Evolutionary conservation across 2,888 invertebrate species (phyloP), one percentile per base, ranked within the genome.

Genomic region (Slavum lentiscoides): DNA sequence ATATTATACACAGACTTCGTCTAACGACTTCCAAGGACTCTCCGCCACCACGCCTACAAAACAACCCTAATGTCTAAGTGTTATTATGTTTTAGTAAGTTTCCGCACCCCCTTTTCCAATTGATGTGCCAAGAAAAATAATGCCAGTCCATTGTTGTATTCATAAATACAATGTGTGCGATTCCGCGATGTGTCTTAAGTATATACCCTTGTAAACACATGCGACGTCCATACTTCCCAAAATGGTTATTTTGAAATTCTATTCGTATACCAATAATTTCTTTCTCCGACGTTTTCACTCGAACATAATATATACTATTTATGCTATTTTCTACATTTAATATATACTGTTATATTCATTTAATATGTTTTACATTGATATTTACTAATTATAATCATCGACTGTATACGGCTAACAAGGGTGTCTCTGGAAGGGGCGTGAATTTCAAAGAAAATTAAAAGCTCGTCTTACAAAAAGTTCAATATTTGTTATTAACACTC

Each of bases 71-170:
- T 61, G 68, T 69, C 61, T n/a, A 59, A 55, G 74, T 66, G 55
- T 66, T 67, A 75, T 67, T 75, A 23, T 75, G 43, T 75, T 75
- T 67, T 67, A 67, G 39, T 67, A 43, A 67, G 75, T 75, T 75
- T 75, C 55, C 66, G 30, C 30, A 39, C 58, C 39, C 53, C 62
- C n/a, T 64, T 64, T 74, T 64, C 30, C n/a, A 55, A 74, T 74
- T 39, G 64, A 74, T 74, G 64, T 66, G 53, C 74, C 55, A 55
- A 66, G 64, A 1, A 55, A 73, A 55, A 74, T 53, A 55, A 66
- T 8, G 30, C 9, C 37, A 37, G n/a, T 64, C 53, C 39, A 66
- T 74, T 66, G 37, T 74, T 62, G 30, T 49, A 39, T 59, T 69
- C 69, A 69, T 69, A 69, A 69, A 55, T 30, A 37, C 55, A 69